These are phyloP conservation scores for Malurus elegans DNA, from an alignment of 2,113 vertebrate species.

Conservation along the genomic window DNA sequence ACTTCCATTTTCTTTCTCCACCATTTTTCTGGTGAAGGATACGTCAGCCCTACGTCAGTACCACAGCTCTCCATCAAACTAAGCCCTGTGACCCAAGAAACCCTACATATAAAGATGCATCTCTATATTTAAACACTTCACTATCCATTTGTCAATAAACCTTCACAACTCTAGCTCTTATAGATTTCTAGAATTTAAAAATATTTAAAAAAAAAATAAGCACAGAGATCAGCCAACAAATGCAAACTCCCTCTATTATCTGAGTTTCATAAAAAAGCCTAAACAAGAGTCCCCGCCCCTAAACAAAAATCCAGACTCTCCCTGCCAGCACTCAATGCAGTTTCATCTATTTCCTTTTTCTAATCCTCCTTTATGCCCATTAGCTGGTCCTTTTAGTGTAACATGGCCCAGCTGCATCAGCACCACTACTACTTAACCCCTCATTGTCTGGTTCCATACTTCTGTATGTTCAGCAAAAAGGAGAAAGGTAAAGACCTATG, in stretches of 20 bases:
- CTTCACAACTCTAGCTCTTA: background rate
- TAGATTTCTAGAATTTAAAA: background rate
- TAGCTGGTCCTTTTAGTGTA: conserved; percentile 29
- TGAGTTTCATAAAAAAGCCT: background rate
- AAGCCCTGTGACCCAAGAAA: background rate
- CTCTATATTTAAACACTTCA: background rate
- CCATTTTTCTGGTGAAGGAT: background rate
- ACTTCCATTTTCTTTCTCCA: background rate
- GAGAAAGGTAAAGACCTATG: background rate
- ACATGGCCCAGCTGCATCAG: conserved; percentile 47
- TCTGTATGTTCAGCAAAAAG: background rate
- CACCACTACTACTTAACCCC: background rate
- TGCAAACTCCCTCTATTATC: background rate
- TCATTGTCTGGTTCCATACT: background rate
- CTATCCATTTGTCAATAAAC: background rate
- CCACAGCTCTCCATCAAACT: background rate
- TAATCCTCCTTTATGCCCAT: conserved; percentile 57
- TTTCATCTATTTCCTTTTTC: conserved; percentile 41
- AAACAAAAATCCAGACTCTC: background rate
- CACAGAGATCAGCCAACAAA: background rate
- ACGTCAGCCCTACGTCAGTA: background rate
- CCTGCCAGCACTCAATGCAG: background rate
- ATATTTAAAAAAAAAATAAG: background rate
- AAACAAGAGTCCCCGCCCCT: background rate
- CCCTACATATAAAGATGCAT: background rate